A percentile compares a stretch with the other conserved stretches of the same genome.
These are phyloP conservation scores for Jordanella pulchra DNA, from an alignment of 2,797 vertebrate species.

Conservation along the genomic window DNA sequence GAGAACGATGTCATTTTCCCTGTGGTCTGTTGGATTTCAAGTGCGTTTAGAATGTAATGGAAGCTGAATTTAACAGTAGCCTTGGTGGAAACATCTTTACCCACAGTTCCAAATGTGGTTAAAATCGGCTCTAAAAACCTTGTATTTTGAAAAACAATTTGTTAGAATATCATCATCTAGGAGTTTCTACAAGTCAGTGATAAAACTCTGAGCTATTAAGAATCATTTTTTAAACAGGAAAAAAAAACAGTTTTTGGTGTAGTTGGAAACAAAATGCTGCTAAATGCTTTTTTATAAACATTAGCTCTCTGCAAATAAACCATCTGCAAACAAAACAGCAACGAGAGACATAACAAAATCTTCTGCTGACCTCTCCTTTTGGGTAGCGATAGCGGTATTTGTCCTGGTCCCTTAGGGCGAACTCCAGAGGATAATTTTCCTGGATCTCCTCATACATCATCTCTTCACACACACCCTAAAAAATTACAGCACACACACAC, in stretches of 20 bases:
- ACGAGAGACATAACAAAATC: neutral
- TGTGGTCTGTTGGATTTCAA: too few species aligned
- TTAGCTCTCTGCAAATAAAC: neutral
- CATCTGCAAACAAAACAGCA: neutral
- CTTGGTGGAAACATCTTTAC: neutral
- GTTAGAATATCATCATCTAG: neutral
- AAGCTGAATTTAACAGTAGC: neutral
- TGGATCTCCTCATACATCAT: constrained; percentile 99
- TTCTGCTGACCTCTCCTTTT: constrained; percentile 90
- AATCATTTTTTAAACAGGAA: neutral
- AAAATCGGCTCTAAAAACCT: neutral
- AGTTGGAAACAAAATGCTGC: neutral
- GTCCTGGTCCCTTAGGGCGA: constrained; percentile 96
- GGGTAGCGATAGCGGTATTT: constrained; percentile 99
- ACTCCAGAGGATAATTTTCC: constrained; percentile 90
- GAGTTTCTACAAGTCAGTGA: neutral
- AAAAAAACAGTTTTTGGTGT: too few species aligned
- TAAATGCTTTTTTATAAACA: too few species aligned
- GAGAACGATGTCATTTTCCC: neutral
- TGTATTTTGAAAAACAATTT: too few species aligned
- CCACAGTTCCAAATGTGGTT: neutral
- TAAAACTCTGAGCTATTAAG: neutral
- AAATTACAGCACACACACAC: constrained; percentile 25
- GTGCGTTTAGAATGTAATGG: too few species aligned
- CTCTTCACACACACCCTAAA: constrained; percentile 95